Evolutionary conservation across 2,888 invertebrate species (phyloP).

Genomic region (Polyploca ridens): DNA sequence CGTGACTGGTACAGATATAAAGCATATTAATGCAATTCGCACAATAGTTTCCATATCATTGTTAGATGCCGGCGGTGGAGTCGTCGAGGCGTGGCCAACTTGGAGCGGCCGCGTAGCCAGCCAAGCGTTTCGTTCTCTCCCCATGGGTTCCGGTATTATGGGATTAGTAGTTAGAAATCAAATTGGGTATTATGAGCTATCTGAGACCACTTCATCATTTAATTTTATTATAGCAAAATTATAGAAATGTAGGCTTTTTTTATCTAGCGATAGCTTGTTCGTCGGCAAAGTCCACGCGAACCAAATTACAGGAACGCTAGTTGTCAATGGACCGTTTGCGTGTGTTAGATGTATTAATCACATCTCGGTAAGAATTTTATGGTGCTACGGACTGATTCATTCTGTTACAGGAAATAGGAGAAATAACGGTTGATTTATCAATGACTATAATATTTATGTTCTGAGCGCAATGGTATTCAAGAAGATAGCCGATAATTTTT

Average conservation of each 20-base stretch:
- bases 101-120: constrained; percentile 50
- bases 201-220: background rate
- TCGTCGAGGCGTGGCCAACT: constrained; percentile 61
- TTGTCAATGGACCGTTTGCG: constrained; percentile 24
- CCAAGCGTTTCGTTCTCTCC: constrained; percentile 58
- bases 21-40: constrained; percentile 46
- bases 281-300: background rate
- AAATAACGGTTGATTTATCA: background rate
- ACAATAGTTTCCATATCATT: constrained; percentile 61
- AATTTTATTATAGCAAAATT: too few species aligned
- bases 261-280: background rate
- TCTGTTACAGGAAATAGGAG: background rate
- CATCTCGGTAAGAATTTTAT: constrained; percentile 20
- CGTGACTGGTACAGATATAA: constrained; percentile 48
- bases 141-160: constrained; percentile 51
- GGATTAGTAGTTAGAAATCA: constrained; percentile 32
- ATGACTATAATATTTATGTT: background rate
- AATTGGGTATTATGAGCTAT: constrained; percentile 18
- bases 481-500: background rate
- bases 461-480: background rate
- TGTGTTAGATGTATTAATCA: constrained; percentile 24
- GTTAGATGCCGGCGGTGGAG: constrained; percentile 44
- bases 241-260: background rate
- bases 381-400: constrained; percentile 2
- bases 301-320: constrained; percentile 8